These are phyloP conservation scores for Euura lappo DNA, from an alignment of 1,140 invertebrate species.

Conservation along the genomic window DNA sequence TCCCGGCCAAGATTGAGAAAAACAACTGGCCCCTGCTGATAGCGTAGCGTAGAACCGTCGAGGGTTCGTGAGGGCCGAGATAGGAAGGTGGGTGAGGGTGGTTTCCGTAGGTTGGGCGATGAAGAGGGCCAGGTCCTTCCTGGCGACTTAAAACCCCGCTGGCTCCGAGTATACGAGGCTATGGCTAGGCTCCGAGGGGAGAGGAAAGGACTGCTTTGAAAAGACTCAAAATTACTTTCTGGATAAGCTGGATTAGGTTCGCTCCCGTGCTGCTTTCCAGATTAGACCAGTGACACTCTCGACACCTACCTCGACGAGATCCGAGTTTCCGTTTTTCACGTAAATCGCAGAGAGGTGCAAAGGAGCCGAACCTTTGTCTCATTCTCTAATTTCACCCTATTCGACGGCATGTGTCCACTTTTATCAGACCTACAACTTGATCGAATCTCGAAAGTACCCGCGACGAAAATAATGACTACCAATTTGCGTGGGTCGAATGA, in stretches of 20 bases:
- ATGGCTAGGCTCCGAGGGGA: constrained; percentile 16
- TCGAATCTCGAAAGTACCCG: too few relatives aligned
- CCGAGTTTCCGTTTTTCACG: not conserved
- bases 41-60: constrained; percentile 20
- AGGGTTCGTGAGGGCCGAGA: constrained; percentile 22
- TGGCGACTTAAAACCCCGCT: constrained; percentile 38
- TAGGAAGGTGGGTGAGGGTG: constrained; percentile 27
- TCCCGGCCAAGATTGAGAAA: constrained; percentile 37
- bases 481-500: too few relatives aligned
- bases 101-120: constrained; percentile 18
- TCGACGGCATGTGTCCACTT: too few relatives aligned
- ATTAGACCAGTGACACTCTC: constrained; percentile 56
- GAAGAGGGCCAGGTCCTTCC: constrained; percentile 33
- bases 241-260: constrained; percentile 63
- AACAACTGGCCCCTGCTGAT: constrained; percentile 45
- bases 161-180: constrained; percentile 19
- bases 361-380: not conserved
- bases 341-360: not conserved
- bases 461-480: too few relatives aligned
- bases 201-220: constrained; percentile 44
- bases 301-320: constrained; percentile 5
- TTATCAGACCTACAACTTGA: too few relatives aligned
- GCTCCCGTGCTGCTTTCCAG: constrained; percentile 53
- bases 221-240: constrained; percentile 64
- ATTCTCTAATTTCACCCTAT: too few relatives aligned